Base-by-base conservation (phyloP, 2,888 invertebrate genomes). In the Sisyra nigra region DNA sequence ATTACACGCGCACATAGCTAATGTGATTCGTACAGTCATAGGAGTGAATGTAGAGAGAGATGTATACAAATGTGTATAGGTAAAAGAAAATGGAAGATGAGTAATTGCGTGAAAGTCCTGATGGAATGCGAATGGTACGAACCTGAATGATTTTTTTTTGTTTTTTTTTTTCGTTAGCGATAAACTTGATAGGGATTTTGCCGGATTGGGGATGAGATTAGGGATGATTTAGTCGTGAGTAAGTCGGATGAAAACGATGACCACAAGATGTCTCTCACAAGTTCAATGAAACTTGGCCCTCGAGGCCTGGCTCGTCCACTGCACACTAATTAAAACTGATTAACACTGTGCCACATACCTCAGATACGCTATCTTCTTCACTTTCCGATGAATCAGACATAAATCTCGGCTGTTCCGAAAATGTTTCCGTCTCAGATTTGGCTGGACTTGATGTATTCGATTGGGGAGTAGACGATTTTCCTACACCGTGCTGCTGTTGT, bases 361-460 rank as follows among this genome's bases (percentile, higher is more conserved):
- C 91, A 59, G 89, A 91, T 65, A 87, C 87, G 69, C 91, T 91
- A 66, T 91, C 92, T 69, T 91, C 91, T 67, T 92, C 92, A 66
- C 89, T 91, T 72, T 88, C 91, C 59, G 91, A 91, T 65, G 89
- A 80, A 73, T 89, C 89, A 67, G 86, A 83, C 74, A 87, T 86
- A 75, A 80, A 85, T 71, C 83, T 82, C 62, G 82, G 80, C 64
- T 81, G 84, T 63, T 83, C 84, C 61, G 80, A 79, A 71, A 78
- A 81, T 64, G 84, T 85, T 73, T 86, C 86, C 63, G 83, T 84
- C 72, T 82, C 82, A 62, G 85, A 80, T 71, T 80, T 80, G 63
- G 78, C 77, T 66, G 80, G 80, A 72, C 80, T 81, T 63, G 80
- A 80, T 72, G 78, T 78, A 66, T 76, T 80, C 68, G 82, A 83